Evolutionary conservation across 2,113 vertebrate genomes (phyloP), one percentile per base, ranked within the genome.

Genomic region (Aldabrachelys gigantea): DNA sequence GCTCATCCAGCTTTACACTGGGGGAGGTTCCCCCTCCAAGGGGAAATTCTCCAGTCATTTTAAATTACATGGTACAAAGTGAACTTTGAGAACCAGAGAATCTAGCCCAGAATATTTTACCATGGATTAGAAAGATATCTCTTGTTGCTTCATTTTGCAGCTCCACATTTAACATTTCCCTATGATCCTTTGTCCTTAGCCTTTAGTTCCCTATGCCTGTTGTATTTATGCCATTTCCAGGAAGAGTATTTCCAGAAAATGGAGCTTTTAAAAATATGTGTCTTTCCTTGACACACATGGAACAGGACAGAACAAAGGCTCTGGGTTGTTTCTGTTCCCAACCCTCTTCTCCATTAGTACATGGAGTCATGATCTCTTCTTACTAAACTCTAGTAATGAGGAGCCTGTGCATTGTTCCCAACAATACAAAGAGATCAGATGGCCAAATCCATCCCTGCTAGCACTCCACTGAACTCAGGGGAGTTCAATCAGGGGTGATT

Each of bases 361-460:
- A 90, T 94, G 79, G 91, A 89, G 52, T 87, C 91, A 92, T 82
- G 84, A 93, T 96, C 92, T 95, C 93, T 93, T 94, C 94, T 96
- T 80, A 84, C 88, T 95, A 88, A 94, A 96, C 96, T n/a, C 96
- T 97, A 95, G 96, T 92, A 97, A 96, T 88, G 85, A 94, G 94
- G 79, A 92, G 57, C 82, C 89, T 47, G 50, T 88, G 57, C 31
- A 75, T 69, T 47, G n/a, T 84, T 95, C 91, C 0, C 0, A 94
- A 76, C 80, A 89, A 92, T 96, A 95, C 85, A 82, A 90, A 92
- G 89, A 89, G 69, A 79, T 96, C 87, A 94, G 79, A 88, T 92
- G 92, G 95, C 94, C 7, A 13, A 65, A 27, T 93, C 93, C 35
- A 62, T 97, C 96, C 94, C 96, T 96, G 91, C 2, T 1, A 94